Evolutionary conservation across 1,140 invertebrate genomes (phyloP).

Genomic region (Drosophila murphyi): DNA sequence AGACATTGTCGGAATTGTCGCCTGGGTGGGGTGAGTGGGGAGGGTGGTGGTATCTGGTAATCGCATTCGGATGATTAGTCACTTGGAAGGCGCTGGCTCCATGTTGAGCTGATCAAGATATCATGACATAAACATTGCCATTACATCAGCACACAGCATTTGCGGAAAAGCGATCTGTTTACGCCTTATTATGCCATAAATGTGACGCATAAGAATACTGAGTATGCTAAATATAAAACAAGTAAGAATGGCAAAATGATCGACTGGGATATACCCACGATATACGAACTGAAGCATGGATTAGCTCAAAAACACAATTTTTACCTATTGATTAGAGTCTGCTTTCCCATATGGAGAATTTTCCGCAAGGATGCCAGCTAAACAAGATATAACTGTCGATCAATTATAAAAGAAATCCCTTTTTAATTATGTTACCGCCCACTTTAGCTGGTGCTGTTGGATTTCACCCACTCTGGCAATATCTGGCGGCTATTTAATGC

Average conservation of each 20-base stretch:
- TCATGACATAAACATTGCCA: constrained; percentile 67
- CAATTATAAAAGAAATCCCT: neutral
- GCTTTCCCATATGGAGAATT: neutral
- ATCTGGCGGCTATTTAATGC: constrained; percentile 28
- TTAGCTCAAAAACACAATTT: too few species aligned
- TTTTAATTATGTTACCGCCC: neutral
- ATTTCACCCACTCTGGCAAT: constrained; percentile 14
- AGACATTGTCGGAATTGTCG: neutral
- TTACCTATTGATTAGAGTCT: too few species aligned
- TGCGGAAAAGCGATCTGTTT: constrained; percentile 24
- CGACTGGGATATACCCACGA: too few species aligned
- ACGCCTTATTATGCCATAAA: constrained; percentile 26
- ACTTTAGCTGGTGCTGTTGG: neutral
- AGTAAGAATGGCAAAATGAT: too few species aligned
- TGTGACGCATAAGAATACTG: constrained; percentile 4
- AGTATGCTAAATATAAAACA: neutral
- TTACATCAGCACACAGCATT: constrained; percentile 64
- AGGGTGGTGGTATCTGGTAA: neutral
- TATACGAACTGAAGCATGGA: too few species aligned
- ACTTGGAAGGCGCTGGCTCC: constrained; percentile 25
- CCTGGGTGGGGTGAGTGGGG: neutral
- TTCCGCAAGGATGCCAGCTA: neutral
- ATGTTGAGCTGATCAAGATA: constrained; percentile 50
- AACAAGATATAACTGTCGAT: neutral
- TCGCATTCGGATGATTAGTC: constrained; percentile 34